Base-by-base conservation (phyloP, 2,888 invertebrate species). In the Heliconius erato region DNA sequence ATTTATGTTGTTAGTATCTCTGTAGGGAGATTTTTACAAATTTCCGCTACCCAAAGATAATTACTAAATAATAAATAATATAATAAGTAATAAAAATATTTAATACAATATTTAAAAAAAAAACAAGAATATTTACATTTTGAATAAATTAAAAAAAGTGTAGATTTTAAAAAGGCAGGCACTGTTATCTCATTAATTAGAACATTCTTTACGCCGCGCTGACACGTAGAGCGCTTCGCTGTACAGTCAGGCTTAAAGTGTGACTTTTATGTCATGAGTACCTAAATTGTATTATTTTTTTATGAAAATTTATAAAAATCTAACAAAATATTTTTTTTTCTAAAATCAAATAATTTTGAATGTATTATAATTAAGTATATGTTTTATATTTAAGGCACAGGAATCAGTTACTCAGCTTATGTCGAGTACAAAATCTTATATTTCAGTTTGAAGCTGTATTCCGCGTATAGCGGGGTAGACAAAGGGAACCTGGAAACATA, bases 171-270 rank as follows among this genome's bases (percentile, higher is more conserved):
- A 77, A 82, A 82, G 81, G 78, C 81, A 80, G 82, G 82, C 82
- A 84, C 82, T 74, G 82, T 83, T 84, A 84, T 65, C 83, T 84
- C 83, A 79, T 84, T 84, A 85, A 85, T 84, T 83, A 85, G 81
- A 82, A 79, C 82, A 81, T 85, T 85, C 85, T 85, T 82, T 67
- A 79, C 80, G 59, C 77, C 80, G 63, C 80, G 49, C 74, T 82
- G 76, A 82, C 76, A 81, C 81, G 82, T 81, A 80, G 82, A 74
- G 78, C 79, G 78, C 80, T 74, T 54, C 79, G 82, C 44, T 74
- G 78, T 79, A 79, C 77, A 78, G 82, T 81, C 78, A 59, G 54
- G 1, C 54, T 19, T 87, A 71, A 77, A 80, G 71, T 67, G 67
- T 79, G 78, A 78, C 71, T 81, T 78, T 81, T 49, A 16, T 32